Evolutionary conservation across 2,888 invertebrate species (phyloP).

Genomic region (Sarcophaga variegata): DNA sequence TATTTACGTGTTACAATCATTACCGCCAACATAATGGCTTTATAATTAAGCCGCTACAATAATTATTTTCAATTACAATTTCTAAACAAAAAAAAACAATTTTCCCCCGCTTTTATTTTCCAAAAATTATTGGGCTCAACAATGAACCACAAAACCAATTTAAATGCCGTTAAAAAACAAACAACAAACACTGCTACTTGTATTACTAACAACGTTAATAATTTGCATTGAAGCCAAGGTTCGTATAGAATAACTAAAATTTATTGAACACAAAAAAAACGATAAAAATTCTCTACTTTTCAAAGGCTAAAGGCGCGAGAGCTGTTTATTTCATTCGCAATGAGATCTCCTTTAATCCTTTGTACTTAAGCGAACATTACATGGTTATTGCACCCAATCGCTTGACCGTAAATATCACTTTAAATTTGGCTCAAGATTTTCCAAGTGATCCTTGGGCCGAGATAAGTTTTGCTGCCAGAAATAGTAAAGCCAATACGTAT

Average conservation of each 20-base stretch:
- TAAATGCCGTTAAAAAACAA: background rate
- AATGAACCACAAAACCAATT: no score
- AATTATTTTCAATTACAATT: no score
- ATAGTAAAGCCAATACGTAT: slow-evolving; percentile 45
- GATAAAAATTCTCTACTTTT: background rate
- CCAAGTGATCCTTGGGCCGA: slow-evolving; percentile 17
- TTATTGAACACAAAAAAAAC: no score
- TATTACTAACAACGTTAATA: background rate
- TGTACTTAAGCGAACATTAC: slow-evolving; percentile 20
- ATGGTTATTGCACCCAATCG: background rate
- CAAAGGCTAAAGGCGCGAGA: background rate
- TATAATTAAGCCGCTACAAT: no score
- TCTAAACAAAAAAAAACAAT: no score
- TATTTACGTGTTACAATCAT: no score
- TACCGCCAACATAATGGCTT: no score
- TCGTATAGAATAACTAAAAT: no score
- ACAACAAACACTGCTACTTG: background rate
- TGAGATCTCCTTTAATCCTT: slow-evolving; percentile 9
- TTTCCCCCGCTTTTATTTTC: no score
- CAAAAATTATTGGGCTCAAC: no score
- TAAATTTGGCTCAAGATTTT: slow-evolving; percentile 17
- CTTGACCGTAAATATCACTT: background rate
- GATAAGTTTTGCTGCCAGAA: background rate
- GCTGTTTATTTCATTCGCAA: background rate
- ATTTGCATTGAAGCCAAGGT: background rate